These are phyloP conservation scores for Andrena dorsata DNA, from an alignment of 2,888 invertebrate species.

Conservation along the genomic window DNA sequence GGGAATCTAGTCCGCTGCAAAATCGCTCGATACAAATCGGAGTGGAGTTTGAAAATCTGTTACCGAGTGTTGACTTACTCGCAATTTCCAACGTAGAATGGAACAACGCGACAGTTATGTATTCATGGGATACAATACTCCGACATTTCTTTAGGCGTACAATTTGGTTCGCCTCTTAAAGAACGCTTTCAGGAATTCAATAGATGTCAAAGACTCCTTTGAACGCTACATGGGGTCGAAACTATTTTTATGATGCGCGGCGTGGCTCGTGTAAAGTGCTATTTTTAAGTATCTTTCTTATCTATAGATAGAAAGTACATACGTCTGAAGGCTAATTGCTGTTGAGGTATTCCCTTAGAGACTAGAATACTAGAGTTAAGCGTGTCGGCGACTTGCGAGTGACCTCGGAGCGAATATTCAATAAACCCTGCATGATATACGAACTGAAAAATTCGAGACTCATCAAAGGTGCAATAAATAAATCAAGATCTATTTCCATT, in stretches of 20 bases:
- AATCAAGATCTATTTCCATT: too few relatives aligned
- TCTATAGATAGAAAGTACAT: neutral
- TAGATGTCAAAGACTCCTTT: constrained; percentile 6
- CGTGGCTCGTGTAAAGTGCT: neutral
- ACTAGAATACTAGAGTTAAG: too few relatives aligned
- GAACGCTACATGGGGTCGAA: neutral
- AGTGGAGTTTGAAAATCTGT: neutral
- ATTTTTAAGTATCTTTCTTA: neutral
- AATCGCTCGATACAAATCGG: constrained; percentile 31
- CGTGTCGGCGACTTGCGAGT: too few relatives aligned
- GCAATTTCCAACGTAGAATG: neutral
- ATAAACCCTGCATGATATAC: too few relatives aligned
- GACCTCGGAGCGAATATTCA: too few relatives aligned
- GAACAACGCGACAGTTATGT: neutral
- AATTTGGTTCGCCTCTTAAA: neutral
- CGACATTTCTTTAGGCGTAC: neutral
- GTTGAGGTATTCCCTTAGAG: too few relatives aligned
- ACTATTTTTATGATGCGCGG: constrained; percentile 7
- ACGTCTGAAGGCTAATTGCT: neutral
- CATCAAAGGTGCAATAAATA: too few relatives aligned
- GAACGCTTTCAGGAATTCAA: neutral
- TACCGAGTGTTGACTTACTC: neutral
- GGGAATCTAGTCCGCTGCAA: neutral
- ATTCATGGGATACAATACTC: neutral
- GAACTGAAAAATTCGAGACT: too few relatives aligned